A percentile compares a stretch with the other conserved stretches of the same genome.
These are phyloP conservation scores for Beris chalybata DNA, from an alignment of 2,888 invertebrate species.

Conservation along the genomic window DNA sequence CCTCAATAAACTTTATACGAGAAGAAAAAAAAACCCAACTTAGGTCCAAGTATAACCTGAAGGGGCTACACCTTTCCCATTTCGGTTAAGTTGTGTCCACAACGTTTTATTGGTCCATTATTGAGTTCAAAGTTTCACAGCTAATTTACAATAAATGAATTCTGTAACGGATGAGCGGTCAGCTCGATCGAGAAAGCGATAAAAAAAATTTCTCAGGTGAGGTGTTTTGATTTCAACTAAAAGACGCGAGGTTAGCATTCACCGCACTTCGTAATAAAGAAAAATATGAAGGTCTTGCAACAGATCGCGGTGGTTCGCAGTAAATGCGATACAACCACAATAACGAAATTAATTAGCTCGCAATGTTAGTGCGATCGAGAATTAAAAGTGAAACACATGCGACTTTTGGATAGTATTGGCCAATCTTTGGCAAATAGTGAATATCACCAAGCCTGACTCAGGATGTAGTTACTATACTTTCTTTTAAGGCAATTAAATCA, in stretches of 20 bases:
- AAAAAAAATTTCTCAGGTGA: slow-evolving; percentile 19
- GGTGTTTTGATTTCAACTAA: slow-evolving; percentile 27
- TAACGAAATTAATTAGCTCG: too few species aligned
- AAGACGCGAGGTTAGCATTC: slow-evolving; percentile 1
- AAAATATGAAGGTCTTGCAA: not conserved
- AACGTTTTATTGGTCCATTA: slow-evolving; percentile 25
- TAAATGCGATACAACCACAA: not conserved
- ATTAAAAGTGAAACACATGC: too few species aligned
- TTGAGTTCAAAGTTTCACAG: slow-evolving; percentile 24
- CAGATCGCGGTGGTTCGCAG: not conserved
- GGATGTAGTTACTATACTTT: too few species aligned
- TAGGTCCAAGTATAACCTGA: not conserved
- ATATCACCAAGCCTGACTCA: too few species aligned
- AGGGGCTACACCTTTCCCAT: not conserved
- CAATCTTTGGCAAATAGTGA: too few species aligned
- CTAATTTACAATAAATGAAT: slow-evolving; percentile 24
- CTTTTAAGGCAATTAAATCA: too few species aligned
- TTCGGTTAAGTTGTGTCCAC: not conserved
- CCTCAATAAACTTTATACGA: not conserved
- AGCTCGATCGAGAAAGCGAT: slow-evolving; percentile 18
- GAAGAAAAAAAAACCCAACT: slow-evolving; percentile 17
- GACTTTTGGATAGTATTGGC: too few species aligned
- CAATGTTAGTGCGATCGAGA: too few species aligned
- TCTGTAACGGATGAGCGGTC: slow-evolving; percentile 28
- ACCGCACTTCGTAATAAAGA: too few species aligned